Base-by-base conservation (phyloP, 1,140 invertebrate genomes). In the Pseudachorutes palmiensis region DNA sequence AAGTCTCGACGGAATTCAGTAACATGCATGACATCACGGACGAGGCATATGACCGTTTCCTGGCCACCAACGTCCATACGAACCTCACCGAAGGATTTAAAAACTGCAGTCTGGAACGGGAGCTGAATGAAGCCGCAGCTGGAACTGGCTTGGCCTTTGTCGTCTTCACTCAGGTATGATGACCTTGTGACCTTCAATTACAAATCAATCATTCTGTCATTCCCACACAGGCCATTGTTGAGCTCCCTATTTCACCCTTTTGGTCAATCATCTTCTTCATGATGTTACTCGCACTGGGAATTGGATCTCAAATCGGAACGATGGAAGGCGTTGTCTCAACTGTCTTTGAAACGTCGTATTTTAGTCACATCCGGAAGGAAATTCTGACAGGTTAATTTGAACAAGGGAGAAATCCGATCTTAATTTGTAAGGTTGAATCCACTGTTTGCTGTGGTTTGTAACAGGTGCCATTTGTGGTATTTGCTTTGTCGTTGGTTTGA, bases 251-350 rank as follows among this genome's bases (percentile, higher is more conserved):
- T 14, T 88, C 91, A 1, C 91, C 91, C 22, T 91, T 95, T 78
- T 95, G 92, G 92, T 88, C 92, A 1, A 86, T 94, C 66, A 86
- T 94, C 36, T 95, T 95, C 83, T 95, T 95, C 81, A 79, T 92
- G 74, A 95, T 95, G 92, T 80, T 96, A 57, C 79, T 95, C 12
- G 90, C 90, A 0, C 82, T 95, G 28, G 92, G 92, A 2, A 80
- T 95, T 14, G 92, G 92, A 45, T 94, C 91, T 29, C 90, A 95
- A 80, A 94, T 94, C 76, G 91, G 91, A 60, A 91, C 93, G 70
- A 83, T 94, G 71, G 91, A 94, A 79, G 92, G 93, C 28, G 93
- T 96, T 84, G 83, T 95, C 28, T 68, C 63, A 16, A 70, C 68
- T 24, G 86, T 96, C 55, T 94, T 95, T 75, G 92, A 96, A 76